Percentiles rank a stretch among this genome's conserved stretches.
Evolutionary conservation across 2,888 invertebrate genomes (phyloP).

Genomic region (Drosophila anomelani): DNA sequence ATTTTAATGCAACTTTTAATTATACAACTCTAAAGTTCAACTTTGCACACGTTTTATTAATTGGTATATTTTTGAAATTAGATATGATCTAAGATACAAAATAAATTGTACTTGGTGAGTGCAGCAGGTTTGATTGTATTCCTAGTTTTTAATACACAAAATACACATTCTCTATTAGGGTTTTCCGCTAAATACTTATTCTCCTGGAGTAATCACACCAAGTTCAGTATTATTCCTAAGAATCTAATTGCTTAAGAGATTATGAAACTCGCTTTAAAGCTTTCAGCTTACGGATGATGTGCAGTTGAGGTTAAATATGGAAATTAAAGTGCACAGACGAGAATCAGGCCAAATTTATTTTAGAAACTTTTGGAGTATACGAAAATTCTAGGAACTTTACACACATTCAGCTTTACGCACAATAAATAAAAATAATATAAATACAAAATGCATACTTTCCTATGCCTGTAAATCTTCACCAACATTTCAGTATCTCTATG

Average conservation of each 20-base stretch:
- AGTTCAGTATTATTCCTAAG: conserved; percentile 29
- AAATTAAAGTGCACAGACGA: neutral
- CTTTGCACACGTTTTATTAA: neutral
- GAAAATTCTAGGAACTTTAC: neutral
- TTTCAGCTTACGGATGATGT: neutral
- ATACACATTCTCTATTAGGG: conserved; percentile 17
- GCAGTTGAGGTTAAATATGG: conserved; percentile 4
- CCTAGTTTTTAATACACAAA: conserved; percentile 14
- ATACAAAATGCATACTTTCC: neutral
- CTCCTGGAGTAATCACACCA: conserved; percentile 12
- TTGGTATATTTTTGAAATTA: conserved; percentile 6
- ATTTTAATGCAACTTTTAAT: conserved; percentile 10
- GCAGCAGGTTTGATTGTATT: conserved; percentile 7
- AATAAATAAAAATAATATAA: neutral
- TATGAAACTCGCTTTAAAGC: conserved; percentile 12
- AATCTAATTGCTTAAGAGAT: conserved; percentile 17
- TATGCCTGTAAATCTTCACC: neutral
- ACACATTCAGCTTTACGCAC: conserved; percentile 15
- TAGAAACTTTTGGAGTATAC: neutral
- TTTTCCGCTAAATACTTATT: conserved; percentile 14
- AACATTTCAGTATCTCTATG: conserved; percentile 12
- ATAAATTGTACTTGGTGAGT: conserved; percentile 25
- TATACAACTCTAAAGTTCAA: conserved; percentile 14
- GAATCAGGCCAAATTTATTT: neutral
- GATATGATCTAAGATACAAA: neutral